These are phyloP conservation scores for Phrynosoma blainvillii DNA, from an alignment of 2,113 vertebrate species.

Conservation along the genomic window DNA sequence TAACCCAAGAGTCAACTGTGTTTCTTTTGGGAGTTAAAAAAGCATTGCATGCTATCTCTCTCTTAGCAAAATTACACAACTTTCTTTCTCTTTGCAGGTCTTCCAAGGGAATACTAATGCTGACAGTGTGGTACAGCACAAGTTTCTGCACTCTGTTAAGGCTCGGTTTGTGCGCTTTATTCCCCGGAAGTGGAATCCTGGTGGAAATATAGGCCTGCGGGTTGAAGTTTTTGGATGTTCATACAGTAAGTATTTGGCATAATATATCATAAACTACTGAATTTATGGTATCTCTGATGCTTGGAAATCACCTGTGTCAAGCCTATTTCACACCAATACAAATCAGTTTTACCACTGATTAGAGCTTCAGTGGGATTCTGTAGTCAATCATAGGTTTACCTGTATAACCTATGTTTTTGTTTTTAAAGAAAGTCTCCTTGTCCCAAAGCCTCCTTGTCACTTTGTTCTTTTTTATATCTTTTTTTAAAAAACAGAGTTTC, in stretches of 20 bases:
- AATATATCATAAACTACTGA: neutral
- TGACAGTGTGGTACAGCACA: slow-evolving; percentile 87
- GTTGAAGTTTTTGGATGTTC: slow-evolving; percentile 90
- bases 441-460: no score
- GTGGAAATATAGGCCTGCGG: slow-evolving; percentile 86
- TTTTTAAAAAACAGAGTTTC: no score
- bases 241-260: slow-evolving; percentile 86
- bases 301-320: neutral
- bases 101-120: slow-evolving; percentile 90
- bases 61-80: slow-evolving; percentile 19
- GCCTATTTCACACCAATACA: neutral
- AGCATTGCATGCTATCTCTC: no score
- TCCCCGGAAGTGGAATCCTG: slow-evolving; percentile 86
- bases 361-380: neutral
- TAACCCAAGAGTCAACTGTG: neutral
- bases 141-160: slow-evolving; percentile 85
- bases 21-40: neutral
- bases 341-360: neutral
- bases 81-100: slow-evolving; percentile 74
- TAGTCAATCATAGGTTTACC: neutral
- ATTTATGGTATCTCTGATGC: neutral
- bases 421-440: neutral
- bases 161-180: slow-evolving; percentile 90
- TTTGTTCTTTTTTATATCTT: neutral
- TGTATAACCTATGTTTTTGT: neutral